Percentiles rank a stretch among this genome's conserved stretches.
These are phyloP conservation scores for Muscidifurax raptorellus DNA, from an alignment of 1,140 invertebrate species.

Conservation along the genomic window DNA sequence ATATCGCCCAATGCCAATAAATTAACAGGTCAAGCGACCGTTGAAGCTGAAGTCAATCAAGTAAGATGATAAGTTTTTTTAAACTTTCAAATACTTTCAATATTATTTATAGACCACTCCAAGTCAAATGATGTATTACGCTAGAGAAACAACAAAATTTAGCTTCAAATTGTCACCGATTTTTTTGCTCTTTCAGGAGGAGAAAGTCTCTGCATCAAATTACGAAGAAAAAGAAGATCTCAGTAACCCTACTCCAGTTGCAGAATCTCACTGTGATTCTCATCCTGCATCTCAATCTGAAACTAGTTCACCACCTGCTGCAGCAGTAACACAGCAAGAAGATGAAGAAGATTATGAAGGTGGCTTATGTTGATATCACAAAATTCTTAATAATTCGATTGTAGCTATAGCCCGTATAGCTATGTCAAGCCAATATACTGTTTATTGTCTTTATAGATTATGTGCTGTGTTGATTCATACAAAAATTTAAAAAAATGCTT, in stretches of 20 bases:
- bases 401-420: slow-evolving; percentile 29
- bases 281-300: slow-evolving; percentile 18
- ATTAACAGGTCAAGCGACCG: slow-evolving; percentile 64
- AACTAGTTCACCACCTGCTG: slow-evolving; percentile 26
- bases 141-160: too few relatives aligned
- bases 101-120: neutral
- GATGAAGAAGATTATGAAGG: slow-evolving; percentile 66
- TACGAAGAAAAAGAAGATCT: slow-evolving; percentile 35
- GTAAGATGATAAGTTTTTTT: slow-evolving; percentile 50
- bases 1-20: slow-evolving; percentile 78
- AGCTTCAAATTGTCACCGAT: neutral
- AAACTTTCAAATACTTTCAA: neutral
- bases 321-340: slow-evolving; percentile 50
- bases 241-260: slow-evolving; percentile 3
- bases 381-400: slow-evolving; percentile 44
- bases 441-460: slow-evolving; percentile 46
- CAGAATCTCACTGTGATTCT: slow-evolving; percentile 1
- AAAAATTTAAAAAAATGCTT: slow-evolving; percentile 35
- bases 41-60: slow-evolving; percentile 71
- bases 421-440: slow-evolving; percentile 21
- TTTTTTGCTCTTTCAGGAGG: slow-evolving; percentile 15
- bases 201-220: neutral
- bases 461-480: slow-evolving; percentile 38
- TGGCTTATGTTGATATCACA: slow-evolving; percentile 65
- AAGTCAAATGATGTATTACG: too few relatives aligned